Conservation (phyloP, 1,140 invertebrate genomes). For the Oppia nitens region DNA sequence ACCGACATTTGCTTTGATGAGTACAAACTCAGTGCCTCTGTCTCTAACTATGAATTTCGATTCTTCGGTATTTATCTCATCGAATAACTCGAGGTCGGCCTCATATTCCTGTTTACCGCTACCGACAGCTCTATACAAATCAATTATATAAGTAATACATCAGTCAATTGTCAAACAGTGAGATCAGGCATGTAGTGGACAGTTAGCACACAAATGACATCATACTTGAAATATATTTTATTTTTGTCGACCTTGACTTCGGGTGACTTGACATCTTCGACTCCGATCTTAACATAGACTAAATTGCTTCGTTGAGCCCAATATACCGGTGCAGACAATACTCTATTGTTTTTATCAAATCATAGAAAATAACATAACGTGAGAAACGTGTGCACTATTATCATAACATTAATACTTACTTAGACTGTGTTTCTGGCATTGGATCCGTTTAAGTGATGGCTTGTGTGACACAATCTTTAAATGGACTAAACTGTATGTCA, state of each 20-base stretch:
- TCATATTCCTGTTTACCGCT: constrained; percentile 67
- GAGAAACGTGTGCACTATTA: too few relatives aligned
- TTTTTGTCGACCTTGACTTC: constrained; percentile 60
- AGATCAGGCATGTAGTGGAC: background rate
- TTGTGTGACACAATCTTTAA: too few relatives aligned
- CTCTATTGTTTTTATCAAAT: constrained; percentile 7
- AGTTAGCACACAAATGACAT: background rate
- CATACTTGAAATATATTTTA: constrained; percentile 55
- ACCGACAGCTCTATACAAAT: constrained; percentile 54
- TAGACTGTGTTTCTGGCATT: too few relatives aligned
- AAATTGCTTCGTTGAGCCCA: constrained; percentile 74
- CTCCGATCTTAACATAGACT: constrained; percentile 66
- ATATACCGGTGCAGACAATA: constrained; percentile 54
- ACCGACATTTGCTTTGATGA: constrained; percentile 49
- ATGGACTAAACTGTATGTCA: too few relatives aligned
- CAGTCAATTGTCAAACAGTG: background rate
- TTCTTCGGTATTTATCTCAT: constrained; percentile 57
- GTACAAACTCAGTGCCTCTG: constrained; percentile 55
- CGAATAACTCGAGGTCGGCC: constrained; percentile 60
- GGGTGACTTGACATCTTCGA: constrained; percentile 75
- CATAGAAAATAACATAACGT: too few relatives aligned
- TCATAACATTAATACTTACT: too few relatives aligned
- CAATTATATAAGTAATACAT: constrained; percentile 14
- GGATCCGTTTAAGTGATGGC: too few relatives aligned
- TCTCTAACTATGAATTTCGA: constrained; percentile 39